These are phyloP conservation scores for Hyles lineata DNA, from an alignment of 2,888 invertebrate genomes.

Conservation along the genomic window DNA sequence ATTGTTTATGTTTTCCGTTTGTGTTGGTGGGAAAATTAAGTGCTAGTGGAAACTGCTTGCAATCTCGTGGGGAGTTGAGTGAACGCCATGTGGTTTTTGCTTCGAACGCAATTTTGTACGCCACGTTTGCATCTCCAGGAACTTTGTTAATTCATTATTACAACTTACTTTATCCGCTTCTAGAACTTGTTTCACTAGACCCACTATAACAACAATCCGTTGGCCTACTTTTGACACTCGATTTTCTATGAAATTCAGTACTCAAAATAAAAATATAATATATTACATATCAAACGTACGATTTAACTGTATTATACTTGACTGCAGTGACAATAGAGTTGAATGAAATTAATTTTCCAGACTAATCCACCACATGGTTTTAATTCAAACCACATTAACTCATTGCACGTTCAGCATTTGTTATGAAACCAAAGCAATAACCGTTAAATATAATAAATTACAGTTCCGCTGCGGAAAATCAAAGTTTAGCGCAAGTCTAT, in stretches of 20 bases:
- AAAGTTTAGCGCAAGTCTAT: constrained; percentile 62
- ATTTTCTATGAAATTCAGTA: too few species aligned
- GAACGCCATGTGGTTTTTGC: constrained; percentile 60
- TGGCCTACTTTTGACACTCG: too few species aligned
- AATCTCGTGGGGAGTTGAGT: constrained; percentile 67
- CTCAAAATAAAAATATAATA: too few species aligned
- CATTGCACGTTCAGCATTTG: constrained; percentile 7
- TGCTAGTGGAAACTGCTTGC: constrained; percentile 77
- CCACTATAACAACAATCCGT: neutral
- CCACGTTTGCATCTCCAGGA: constrained; percentile 14
- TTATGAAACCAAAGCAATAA: constrained; percentile 7
- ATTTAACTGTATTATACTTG: too few species aligned
- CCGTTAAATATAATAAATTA: constrained; percentile 44
- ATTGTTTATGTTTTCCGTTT: constrained; percentile 86
- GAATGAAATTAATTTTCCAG: too few species aligned
- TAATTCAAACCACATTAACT: neutral
- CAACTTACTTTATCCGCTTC: neutral
- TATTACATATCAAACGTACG: too few species aligned
- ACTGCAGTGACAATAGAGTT: too few species aligned
- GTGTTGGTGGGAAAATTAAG: constrained; percentile 80
- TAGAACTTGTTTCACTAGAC: too few species aligned
- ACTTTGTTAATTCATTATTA: neutral
- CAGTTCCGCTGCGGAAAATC: constrained; percentile 51
- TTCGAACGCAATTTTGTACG: constrained; percentile 57
- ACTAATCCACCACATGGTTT: neutral